Conservation (phyloP, 2,113 vertebrate species). For the Protobothrops mucrosquamatus region DNA sequence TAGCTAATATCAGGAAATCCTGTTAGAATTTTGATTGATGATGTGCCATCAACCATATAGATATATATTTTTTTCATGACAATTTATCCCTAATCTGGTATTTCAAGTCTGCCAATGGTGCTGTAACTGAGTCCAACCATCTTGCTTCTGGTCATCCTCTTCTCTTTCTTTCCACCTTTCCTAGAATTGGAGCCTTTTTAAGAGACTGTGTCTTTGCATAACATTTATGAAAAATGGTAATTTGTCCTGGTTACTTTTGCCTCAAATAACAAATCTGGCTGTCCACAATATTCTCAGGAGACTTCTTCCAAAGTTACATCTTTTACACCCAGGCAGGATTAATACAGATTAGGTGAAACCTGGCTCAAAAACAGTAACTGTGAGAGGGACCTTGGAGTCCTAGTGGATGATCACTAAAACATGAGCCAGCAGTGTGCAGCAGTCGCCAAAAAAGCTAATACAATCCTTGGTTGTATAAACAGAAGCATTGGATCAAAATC, state of each 20-base stretch:
- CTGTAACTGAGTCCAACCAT: not conserved
- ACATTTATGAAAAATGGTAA: not conserved
- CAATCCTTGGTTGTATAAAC: no score
- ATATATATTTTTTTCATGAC: not conserved
- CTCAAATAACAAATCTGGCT: not conserved
- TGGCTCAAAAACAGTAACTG: no score
- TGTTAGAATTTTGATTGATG: not conserved
- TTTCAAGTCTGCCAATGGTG: not conserved
- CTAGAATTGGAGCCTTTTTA: not conserved
- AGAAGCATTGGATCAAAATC: no score
- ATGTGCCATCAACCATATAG: not conserved
- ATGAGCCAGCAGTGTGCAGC: no score
- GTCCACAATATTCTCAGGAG: not conserved
- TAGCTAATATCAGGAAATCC: not conserved
- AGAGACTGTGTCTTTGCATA: not conserved
- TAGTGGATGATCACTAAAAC: no score
- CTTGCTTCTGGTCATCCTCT: not conserved
- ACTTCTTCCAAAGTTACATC: not conserved
- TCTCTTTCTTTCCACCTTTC: not conserved
- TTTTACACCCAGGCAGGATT: not conserved
- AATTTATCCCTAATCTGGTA: not conserved
- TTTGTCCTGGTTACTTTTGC: not conserved
- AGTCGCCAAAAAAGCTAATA: no score
- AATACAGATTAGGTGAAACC: no score
- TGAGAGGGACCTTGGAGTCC: no score